A percentile compares a stretch with the other conserved stretches of the same genome.
These are phyloP conservation scores for Hydroisotoma schaefferi DNA, from an alignment of 2,888 invertebrate genomes.

Conservation along the genomic window DNA sequence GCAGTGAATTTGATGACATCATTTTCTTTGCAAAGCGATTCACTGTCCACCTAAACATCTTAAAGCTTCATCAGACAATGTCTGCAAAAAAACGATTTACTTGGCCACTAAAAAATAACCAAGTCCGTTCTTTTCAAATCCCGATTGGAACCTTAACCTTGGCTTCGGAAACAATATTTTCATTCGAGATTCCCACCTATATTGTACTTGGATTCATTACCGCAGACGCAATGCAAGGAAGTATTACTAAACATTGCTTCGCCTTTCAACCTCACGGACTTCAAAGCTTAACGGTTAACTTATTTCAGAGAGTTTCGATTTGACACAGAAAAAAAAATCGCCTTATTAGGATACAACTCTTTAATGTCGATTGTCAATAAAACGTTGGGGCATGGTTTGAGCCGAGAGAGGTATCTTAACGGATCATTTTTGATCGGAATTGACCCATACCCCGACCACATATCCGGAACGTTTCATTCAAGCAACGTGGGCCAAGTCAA, in stretches of 20 bases:
- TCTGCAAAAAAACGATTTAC: neutral
- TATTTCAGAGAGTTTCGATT: neutral
- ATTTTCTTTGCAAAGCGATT: neutral
- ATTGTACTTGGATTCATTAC: neutral
- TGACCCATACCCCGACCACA: neutral
- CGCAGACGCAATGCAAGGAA: neutral
- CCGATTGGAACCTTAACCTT: neutral
- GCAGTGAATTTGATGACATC: neutral
- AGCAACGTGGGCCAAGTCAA: neutral
- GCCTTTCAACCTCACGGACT: neutral
- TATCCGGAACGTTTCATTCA: neutral
- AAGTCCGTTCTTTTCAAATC: neutral
- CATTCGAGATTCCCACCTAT: neutral
- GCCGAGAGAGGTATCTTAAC: neutral
- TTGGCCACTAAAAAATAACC: neutral
- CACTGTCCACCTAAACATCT: neutral
- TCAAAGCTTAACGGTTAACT: no score
- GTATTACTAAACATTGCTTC: neutral
- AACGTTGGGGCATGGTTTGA: neutral
- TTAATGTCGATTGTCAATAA: neutral
- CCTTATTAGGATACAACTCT: neutral
- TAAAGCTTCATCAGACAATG: neutral
- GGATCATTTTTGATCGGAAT: neutral
- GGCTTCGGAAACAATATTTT: neutral
- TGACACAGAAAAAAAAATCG: neutral